These are phyloP conservation scores for Passer montanus DNA, from an alignment of 2,113 vertebrate genomes.

Conservation along the genomic window DNA sequence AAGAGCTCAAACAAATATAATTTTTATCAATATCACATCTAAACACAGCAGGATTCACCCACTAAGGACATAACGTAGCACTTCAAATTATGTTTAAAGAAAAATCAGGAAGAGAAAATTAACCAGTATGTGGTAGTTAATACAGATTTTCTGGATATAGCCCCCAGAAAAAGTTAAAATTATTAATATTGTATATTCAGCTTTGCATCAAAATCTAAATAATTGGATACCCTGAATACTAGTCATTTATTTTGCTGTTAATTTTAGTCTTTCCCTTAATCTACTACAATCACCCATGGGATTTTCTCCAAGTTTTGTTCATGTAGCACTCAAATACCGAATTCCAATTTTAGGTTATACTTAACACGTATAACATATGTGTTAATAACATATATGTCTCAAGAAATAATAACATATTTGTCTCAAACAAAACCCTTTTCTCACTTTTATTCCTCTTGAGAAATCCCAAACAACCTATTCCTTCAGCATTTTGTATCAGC, in stretches of 20 bases:
- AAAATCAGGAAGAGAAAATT: neutral
- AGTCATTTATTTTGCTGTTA: neutral
- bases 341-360: neutral
- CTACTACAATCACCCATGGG: accelerated
- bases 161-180: neutral
- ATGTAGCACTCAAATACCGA: neutral
- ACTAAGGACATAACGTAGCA: neutral
- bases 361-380: neutral
- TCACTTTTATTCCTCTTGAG: neutral
- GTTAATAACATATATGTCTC: too few relatives aligned
- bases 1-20: neutral
- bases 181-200: neutral
- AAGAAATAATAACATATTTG: neutral
- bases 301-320: neutral
- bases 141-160: neutral
- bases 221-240: neutral
- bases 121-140: neutral
- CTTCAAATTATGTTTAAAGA: neutral
- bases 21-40: neutral
- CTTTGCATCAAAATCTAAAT: neutral
- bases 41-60: neutral
- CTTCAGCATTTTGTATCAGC: neutral
- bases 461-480: neutral
- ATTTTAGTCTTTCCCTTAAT: neutral
- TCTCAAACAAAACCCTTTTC: neutral